phyloP scores from a whole-genome alignment of 2,888 invertebrate species.

The Orthosia cruda region DNA sequence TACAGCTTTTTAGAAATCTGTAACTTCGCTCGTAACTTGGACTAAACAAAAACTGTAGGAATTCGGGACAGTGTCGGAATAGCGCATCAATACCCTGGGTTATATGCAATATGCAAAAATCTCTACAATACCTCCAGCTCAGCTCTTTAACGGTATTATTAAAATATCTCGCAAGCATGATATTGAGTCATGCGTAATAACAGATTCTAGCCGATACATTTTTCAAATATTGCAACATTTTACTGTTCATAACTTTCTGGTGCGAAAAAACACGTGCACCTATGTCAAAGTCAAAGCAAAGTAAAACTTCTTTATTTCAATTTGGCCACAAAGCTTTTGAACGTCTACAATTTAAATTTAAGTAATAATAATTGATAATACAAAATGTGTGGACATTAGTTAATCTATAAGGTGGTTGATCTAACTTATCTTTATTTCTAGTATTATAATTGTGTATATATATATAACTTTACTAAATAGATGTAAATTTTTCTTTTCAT shows the following conservation, averaged over 20 bases:
- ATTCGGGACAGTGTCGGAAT: slow-evolving; percentile 71
- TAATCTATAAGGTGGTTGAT: too few species aligned
- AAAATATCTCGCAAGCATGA: slow-evolving; percentile 40
- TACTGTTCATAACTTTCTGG: not conserved
- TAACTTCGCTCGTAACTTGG: slow-evolving; percentile 39
- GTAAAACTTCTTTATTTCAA: too few species aligned
- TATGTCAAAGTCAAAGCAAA: too few species aligned
- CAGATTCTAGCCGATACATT: slow-evolving; percentile 8
- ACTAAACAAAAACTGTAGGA: slow-evolving; percentile 60
- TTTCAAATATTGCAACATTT: slow-evolving; percentile 16
- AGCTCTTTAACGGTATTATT: slow-evolving; percentile 47
- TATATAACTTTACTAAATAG: too few species aligned
- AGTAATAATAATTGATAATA: too few species aligned
- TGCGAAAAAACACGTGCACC: too few species aligned
- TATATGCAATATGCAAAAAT: slow-evolving; percentile 78
- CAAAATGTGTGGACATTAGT: too few species aligned
- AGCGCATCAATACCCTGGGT: slow-evolving; percentile 68
- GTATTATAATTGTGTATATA: too few species aligned
- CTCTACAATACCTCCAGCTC: slow-evolving; percentile 68
- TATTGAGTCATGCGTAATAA: slow-evolving; percentile 1
- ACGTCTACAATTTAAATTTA: too few species aligned
- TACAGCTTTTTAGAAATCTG: not conserved
- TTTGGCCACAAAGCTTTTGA: too few species aligned
- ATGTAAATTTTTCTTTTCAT: too few species aligned
- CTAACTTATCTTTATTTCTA: too few species aligned